Percentiles rank a stretch among this genome's conserved stretches.
Conservation (phyloP, 2,113 vertebrate species). For the Ondatra zibethicus region DNA sequence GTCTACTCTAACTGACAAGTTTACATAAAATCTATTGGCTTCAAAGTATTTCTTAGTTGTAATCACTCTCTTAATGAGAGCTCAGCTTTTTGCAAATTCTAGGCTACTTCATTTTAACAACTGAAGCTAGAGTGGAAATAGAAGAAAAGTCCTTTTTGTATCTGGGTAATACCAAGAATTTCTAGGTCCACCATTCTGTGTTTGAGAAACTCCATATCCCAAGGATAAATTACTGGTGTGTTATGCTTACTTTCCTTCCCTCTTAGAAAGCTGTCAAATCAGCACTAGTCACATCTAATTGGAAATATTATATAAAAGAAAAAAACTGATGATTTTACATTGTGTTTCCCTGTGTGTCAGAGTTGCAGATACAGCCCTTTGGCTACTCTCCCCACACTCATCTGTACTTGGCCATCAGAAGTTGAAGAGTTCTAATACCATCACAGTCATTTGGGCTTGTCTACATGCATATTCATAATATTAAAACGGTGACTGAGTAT, state of each 20-base stretch:
- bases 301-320: background rate
- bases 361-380: background rate
- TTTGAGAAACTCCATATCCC: background rate
- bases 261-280: background rate
- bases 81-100: background rate
- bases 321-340: background rate
- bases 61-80: background rate
- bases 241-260: background rate
- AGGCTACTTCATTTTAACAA: background rate
- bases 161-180: background rate
- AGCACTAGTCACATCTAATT: background rate
- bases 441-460: background rate
- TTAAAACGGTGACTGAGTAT: background rate
- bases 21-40: slow-evolving; percentile 38
- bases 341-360: background rate
- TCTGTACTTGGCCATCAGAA: background rate
- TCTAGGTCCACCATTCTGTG: background rate
- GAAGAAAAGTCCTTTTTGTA: background rate
- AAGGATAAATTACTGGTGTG: background rate
- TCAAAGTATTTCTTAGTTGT: slow-evolving; percentile 17
- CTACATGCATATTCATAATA: background rate
- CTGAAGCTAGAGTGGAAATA: background rate
- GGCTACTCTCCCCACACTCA: background rate
- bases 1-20: background rate
- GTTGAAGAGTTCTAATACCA: background rate